These are phyloP conservation scores for Anguilla rostrata DNA, from an alignment of 2,113 vertebrate genomes.

Conservation along the genomic window DNA sequence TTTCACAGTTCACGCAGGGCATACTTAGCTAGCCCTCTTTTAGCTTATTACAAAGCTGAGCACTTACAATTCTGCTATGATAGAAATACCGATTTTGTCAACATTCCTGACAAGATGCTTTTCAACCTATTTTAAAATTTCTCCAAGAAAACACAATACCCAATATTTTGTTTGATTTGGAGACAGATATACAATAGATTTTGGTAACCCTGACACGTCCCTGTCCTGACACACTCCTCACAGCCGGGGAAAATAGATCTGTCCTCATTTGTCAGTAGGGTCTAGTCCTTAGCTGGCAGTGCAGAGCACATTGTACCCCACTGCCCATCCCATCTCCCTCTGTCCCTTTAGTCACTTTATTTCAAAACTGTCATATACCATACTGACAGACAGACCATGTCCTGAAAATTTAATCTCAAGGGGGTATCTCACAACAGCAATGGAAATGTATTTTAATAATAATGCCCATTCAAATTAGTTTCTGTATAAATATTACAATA, in stretches of 20 bases:
- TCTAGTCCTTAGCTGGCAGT: conserved; percentile 61
- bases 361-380: conserved; percentile 49
- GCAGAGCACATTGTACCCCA: conserved; percentile 35
- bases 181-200: not conserved
- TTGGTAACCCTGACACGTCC: conserved; percentile 13
- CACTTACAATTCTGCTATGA: not conserved
- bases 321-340: conserved; percentile 27
- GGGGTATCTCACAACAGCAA: too few relatives aligned
- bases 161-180: not conserved
- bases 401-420: conserved; percentile 22
- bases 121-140: not conserved
- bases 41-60: not conserved
- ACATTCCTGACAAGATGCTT: not conserved
- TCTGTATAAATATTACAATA: too few relatives aligned
- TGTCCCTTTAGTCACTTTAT: not conserved
- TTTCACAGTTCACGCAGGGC: not conserved
- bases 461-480: too few relatives aligned
- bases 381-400: conserved; percentile 58
- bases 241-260: conserved; percentile 41
- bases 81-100: not conserved
- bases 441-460: too few relatives aligned
- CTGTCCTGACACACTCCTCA: conserved; percentile 11
- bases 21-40: not conserved
- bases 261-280: conserved; percentile 32
- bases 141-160: not conserved